Conservation (phyloP, 2,113 vertebrate species). For the Caranx ignobilis region DNA sequence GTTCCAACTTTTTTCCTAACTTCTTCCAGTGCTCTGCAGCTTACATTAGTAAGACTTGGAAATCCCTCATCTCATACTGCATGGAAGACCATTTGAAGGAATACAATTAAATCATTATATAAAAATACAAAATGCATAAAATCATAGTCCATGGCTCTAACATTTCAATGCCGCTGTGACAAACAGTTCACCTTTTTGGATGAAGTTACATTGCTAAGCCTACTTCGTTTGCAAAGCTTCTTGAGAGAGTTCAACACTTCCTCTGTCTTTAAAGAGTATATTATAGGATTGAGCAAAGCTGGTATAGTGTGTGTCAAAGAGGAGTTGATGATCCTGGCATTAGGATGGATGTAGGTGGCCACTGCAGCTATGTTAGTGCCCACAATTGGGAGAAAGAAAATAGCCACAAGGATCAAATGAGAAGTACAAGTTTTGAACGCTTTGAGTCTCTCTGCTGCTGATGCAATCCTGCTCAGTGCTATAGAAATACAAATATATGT, state of each 20-base stretch:
- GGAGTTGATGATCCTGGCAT: conserved; percentile 71
- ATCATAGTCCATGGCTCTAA: no score
- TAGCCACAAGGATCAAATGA: conserved; percentile 73
- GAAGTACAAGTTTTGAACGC: conserved; percentile 73
- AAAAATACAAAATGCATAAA: neutral
- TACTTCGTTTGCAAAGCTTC: conserved; percentile 44
- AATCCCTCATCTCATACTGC: neutral
- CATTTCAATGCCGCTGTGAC: neutral
- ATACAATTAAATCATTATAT: no score
- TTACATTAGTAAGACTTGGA: no score
- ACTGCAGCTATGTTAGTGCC: conserved; percentile 11
- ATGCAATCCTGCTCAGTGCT: conserved; percentile 54
- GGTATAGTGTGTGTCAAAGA: conserved; percentile 63
- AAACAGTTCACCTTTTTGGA: neutral
- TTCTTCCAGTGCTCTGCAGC: no score
- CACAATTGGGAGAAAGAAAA: conserved; percentile 59
- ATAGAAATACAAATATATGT: conserved; percentile 56
- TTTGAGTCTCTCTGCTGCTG: conserved; percentile 54
- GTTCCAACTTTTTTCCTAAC: neutral
- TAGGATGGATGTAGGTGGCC: conserved; percentile 36
- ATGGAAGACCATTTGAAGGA: neutral
- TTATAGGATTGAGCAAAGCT: conserved; percentile 72
- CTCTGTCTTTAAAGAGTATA: conserved; percentile 76
- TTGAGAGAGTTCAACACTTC: conserved; percentile 64
- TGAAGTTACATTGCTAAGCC: neutral